These are phyloP conservation scores for Eumacrocentrus americanus DNA, from an alignment of 2,888 invertebrate species.

Conservation along the genomic window DNA sequence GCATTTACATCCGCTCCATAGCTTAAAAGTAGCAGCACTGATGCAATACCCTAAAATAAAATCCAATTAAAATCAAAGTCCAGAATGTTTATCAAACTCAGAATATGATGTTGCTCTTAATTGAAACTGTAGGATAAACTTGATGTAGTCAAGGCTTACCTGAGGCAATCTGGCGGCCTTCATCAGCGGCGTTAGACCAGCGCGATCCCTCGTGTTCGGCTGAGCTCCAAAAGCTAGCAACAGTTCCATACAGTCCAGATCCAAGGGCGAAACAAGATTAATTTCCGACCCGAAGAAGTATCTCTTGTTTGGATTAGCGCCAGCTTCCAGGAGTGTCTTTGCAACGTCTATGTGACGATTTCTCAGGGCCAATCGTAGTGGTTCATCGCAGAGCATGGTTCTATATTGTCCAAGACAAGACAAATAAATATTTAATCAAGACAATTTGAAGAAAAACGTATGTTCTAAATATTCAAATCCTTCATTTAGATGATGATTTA, in stretches of 20 bases:
- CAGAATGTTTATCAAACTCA: too few species aligned
- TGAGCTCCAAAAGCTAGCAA: slow-evolving; percentile 85
- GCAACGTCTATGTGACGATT: slow-evolving; percentile 81
- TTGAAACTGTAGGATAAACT: too few species aligned
- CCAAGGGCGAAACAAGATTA: slow-evolving; percentile 78
- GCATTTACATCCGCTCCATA: slow-evolving; percentile 88
- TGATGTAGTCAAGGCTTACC: too few species aligned
- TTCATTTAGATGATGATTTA: slow-evolving; percentile 26
- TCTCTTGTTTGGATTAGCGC: slow-evolving; percentile 89
- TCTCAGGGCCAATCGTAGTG: slow-evolving; percentile 85
- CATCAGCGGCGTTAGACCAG: slow-evolving; percentile 90
- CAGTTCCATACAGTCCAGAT: slow-evolving; percentile 80
- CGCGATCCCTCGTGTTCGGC: slow-evolving; percentile 84
- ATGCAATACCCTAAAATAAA: slow-evolving; percentile 71
- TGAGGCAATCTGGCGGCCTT: slow-evolving; percentile 82
- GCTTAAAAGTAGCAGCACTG: slow-evolving; percentile 76
- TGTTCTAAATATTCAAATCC: neutral
- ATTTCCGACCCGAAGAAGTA: slow-evolving; percentile 92
- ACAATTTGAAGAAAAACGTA: too few species aligned
- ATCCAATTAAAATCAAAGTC: too few species aligned
- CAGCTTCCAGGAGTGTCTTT: slow-evolving; percentile 76
- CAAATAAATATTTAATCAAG: too few species aligned
- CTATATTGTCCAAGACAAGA: too few species aligned
- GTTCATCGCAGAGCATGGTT: slow-evolving; percentile 82
- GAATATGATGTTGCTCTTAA: too few species aligned